Evolutionary conservation across 2,797 vertebrate species (phyloP).

Genomic region (Fringilla coelebs): DNA sequence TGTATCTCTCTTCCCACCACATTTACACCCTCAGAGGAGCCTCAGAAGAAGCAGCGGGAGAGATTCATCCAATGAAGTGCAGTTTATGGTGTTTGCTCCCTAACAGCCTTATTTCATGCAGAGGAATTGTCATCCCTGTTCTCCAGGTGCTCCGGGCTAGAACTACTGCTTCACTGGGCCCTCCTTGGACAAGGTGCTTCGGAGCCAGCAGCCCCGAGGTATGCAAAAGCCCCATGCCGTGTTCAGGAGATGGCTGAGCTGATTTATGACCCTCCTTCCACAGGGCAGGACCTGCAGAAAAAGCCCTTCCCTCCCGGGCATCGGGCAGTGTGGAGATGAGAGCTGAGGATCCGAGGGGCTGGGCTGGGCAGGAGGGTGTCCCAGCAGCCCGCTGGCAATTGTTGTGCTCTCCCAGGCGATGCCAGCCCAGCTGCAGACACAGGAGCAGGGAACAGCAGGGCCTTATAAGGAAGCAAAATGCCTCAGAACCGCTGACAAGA

Average conservation of each 20-base stretch:
- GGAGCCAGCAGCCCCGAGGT: background rate
- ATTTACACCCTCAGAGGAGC: background rate
- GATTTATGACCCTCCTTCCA: background rate
- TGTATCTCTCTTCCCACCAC: background rate
- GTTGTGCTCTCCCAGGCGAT: constrained; percentile 9
- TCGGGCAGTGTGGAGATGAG: fast-evolving
- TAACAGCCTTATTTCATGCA: background rate
- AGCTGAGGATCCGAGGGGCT: fast-evolving
- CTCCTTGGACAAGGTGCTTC: fast-evolving
- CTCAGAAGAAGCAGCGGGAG: background rate
- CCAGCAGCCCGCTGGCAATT: background rate
- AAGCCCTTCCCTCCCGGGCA: fast-evolving
- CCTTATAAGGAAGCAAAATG: constrained; percentile 74
- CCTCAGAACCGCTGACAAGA: background rate
- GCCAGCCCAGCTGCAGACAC: constrained; percentile 28
- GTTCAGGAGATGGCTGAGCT: background rate
- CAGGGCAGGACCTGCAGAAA: background rate
- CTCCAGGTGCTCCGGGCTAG: background rate
- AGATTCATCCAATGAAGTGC: background rate
- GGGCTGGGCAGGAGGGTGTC: background rate
- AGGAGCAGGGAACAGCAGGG: constrained; percentile 34
- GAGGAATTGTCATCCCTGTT: background rate
- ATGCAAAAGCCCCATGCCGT: background rate
- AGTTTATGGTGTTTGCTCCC: background rate
- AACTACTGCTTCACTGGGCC: fast-evolving